phyloP scores from a whole-genome alignment of 2,113 vertebrate genomes.

The Scomber scombrus region DNA sequence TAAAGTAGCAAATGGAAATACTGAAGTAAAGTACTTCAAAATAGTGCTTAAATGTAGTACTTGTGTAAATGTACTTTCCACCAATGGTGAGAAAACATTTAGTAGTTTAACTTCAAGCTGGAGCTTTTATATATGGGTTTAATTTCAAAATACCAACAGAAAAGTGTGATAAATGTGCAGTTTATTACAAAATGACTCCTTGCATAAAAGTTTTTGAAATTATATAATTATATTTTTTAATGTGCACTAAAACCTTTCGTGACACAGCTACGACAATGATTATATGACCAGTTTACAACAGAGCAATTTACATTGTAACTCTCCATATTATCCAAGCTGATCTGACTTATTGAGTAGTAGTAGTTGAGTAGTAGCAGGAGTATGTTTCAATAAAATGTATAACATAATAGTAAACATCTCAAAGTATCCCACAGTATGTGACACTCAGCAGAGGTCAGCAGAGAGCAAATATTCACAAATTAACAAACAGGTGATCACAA shows the following conservation, averaged over 20 bases:
- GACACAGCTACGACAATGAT: not conserved
- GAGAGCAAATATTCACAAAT: conserved; percentile 73
- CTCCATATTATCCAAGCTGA: not conserved
- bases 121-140: too few species aligned
- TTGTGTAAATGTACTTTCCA: not conserved
- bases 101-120: too few species aligned
- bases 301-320: not conserved
- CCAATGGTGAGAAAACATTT: too few species aligned
- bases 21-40: too few species aligned
- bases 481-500: conserved; percentile 80
- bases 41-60: not conserved
- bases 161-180: not conserved
- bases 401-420: not conserved
- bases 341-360: not conserved
- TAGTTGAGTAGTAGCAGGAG: too few species aligned
- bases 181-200: not conserved
- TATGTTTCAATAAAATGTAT: too few species aligned
- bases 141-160: not conserved
- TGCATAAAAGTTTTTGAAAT: not conserved
- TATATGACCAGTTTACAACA: not conserved
- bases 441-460: conserved; percentile 28
- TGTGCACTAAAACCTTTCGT: too few species aligned
- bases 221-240: not conserved
- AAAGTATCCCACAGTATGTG: conserved; percentile 30
- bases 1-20: too few species aligned